Evolutionary conservation across 92 coral and sea anemone genomes (phyloP), one percentile per base, ranked within the genome.

Genomic region (Meandrina meandrites): DNA sequence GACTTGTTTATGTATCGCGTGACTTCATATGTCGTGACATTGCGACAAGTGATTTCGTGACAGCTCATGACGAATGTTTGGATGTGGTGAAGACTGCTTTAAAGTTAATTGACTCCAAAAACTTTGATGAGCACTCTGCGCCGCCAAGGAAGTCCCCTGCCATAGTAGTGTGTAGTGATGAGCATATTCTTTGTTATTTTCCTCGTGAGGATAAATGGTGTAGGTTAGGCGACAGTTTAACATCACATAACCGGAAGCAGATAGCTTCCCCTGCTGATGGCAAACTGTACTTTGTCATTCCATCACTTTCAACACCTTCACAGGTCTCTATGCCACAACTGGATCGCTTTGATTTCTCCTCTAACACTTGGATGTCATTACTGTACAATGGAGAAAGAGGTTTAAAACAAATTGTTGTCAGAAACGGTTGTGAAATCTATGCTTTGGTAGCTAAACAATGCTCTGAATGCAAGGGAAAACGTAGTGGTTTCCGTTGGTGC

Each of bases 1-100:
- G 82, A 79, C 82, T 56, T 19, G 70, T 30, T 21, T 79, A 79
- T 36, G 50, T 79, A 2, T 79, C 82, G 70, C 82, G 82, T 79
- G 82, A 79, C 82, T 56, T 28, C 9, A 22, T 79, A 4, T 57
- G 42, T 35, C 7, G 71, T 35, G 71, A 79, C 4, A 10, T 79
- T 13, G 22, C 31, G 17, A 54, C 47, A 35, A 79, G 56, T 54
- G 70, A 79, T 19, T 48, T 79, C 19, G 82, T 79, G 27, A 32
- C 31, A 36, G 5, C 32, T 14, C 57, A 17, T 21, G 28, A 79
- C 4, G 71, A 1, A 8, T 79, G 82, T 79, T 18, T 57, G 48
- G 31, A 34, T 5, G 71, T 32, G 32, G 82, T 57, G 1, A 57
- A 57, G n/a, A 24, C 35, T 8, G 82, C 50, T 4, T 1, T 77